Evolutionary conservation across 1,140 invertebrate genomes (phyloP).

Genomic region (Calephelis nemesis): DNA sequence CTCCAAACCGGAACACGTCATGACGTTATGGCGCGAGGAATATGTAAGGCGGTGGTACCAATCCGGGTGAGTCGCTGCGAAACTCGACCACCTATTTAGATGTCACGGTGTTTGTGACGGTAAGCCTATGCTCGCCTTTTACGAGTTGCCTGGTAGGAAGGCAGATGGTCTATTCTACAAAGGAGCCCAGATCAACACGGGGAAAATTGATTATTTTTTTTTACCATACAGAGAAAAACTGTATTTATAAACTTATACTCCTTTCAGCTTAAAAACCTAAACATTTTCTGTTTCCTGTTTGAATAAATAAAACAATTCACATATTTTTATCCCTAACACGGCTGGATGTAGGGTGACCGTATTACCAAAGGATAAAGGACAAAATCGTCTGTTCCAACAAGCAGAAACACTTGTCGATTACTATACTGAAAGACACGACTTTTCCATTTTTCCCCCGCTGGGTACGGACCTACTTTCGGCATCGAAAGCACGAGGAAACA

Average conservation of each 20-base stretch:
- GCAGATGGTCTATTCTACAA: no score
- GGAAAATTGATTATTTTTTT: no score
- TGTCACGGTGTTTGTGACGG: no score
- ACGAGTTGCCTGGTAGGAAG: no score
- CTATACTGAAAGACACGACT: slow-evolving; percentile 44
- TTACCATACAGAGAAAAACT: no score
- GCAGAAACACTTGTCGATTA: slow-evolving; percentile 30
- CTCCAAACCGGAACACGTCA: no score
- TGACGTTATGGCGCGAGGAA: no score
- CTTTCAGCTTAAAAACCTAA: not conserved
- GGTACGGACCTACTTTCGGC: slow-evolving; percentile 31
- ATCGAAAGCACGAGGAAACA: slow-evolving; percentile 29
- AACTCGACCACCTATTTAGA: no score
- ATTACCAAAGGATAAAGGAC: not conserved
- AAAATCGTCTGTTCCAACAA: slow-evolving; percentile 15
- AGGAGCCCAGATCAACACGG: no score
- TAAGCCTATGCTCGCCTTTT: no score
- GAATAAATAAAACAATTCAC: slow-evolving; percentile 4
- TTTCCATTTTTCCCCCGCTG: slow-evolving; percentile 57
- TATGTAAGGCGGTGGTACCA: no score
- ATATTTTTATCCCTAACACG: not conserved
- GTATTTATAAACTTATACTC: not conserved
- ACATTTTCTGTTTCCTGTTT: not conserved
- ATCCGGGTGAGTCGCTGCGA: no score
- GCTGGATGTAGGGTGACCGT: not conserved